Evolutionary conservation across 2,888 invertebrate genomes (phyloP).

Genomic region (Spilosoma lubricipeda): DNA sequence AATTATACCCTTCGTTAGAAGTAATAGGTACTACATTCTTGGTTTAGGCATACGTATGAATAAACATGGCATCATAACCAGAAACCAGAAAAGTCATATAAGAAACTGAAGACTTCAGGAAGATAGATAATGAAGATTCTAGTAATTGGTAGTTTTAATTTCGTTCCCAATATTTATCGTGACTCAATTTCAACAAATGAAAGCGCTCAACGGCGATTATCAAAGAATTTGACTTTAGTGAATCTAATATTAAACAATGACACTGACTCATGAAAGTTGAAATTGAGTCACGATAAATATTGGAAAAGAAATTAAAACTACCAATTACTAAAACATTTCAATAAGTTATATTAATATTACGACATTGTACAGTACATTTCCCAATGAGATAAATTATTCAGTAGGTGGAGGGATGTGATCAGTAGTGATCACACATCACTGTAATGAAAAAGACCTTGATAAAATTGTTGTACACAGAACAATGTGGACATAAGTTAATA

Average conservation of each 20-base stretch:
- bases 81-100: not conserved
- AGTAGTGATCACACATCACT: slow-evolving; percentile 46
- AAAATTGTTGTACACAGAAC: slow-evolving; percentile 54
- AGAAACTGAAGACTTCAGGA: not conserved
- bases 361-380: not conserved
- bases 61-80: not conserved
- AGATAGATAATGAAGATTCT: not conserved
- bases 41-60: not conserved
- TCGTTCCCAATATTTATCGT: not conserved
- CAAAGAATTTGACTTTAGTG: not conserved
- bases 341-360: not conserved
- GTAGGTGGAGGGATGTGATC: slow-evolving; percentile 42
- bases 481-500: slow-evolving; percentile 39
- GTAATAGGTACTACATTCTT: too few species aligned
- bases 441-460: slow-evolving; percentile 66
- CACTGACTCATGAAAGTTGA: too few species aligned
- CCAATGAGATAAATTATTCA: slow-evolving; percentile 31
- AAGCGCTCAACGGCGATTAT: not conserved
- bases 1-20: too few species aligned
- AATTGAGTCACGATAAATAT: not conserved
- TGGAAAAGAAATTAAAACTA: not conserved
- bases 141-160: not conserved
- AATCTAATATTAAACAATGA: not conserved
- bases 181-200: not conserved
- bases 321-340: not conserved